Conservation (phyloP, 2,888 invertebrate genomes). For the Pogonocherus hispidulus region DNA sequence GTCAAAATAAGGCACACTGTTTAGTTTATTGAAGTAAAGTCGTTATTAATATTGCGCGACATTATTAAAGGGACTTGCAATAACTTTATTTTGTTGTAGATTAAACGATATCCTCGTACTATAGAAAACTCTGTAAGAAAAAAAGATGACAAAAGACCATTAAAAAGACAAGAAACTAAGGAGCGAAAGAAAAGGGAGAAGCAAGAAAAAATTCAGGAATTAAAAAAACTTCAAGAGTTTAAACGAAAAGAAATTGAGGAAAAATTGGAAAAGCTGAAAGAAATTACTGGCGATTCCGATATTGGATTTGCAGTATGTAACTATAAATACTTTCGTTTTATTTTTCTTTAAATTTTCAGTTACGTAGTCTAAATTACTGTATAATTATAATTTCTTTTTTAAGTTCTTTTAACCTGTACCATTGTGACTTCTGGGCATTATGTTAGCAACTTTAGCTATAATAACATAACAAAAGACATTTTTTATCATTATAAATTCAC, state of each 20-base stretch:
- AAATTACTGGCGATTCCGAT: constrained; percentile 87
- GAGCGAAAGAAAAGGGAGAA: constrained; percentile 85
- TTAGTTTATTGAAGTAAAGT: no score
- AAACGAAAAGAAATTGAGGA: constrained; percentile 92
- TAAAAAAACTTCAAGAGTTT: constrained; percentile 87
- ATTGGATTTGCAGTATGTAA: constrained; percentile 74
- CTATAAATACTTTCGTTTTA: constrained; percentile 19
- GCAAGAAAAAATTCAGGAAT: constrained; percentile 84
- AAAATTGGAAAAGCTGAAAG: constrained; percentile 87
- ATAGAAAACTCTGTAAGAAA: constrained; percentile 84
- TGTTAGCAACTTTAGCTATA: no score
- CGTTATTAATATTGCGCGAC: no score
- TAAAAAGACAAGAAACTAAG: constrained; percentile 82
- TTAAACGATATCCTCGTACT: constrained; percentile 92
- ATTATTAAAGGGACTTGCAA: no score
- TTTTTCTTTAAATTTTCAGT: no score
- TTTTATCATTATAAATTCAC: no score
- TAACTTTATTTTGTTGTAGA: constrained; percentile 72
- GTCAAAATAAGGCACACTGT: no score
- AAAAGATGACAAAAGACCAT: constrained; percentile 83
- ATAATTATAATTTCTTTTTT: no score
- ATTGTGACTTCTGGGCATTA: no score
- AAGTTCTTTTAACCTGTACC: no score
- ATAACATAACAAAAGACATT: no score
- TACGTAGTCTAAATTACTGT: no score